Conservation (phyloP, 2,888 invertebrate species). For the Anorthoa munda region DNA sequence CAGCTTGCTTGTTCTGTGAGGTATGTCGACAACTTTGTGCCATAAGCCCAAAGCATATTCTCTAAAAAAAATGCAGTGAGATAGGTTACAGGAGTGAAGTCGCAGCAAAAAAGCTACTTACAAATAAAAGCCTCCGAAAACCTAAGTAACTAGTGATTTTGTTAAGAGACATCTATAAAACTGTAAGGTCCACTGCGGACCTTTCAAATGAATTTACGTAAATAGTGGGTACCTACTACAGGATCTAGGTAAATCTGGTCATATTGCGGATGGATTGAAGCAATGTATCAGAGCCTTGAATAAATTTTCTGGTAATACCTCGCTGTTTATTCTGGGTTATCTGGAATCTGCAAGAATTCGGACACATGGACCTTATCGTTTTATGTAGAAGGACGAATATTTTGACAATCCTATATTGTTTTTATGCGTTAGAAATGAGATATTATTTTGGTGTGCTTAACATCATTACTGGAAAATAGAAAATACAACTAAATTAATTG, state of each 20-base stretch:
- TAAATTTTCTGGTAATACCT: slow-evolving; percentile 47
- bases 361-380: slow-evolving; percentile 23
- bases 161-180: background rate
- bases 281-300: slow-evolving; percentile 52
- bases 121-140: slow-evolving; percentile 1
- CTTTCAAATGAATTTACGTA: slow-evolving; percentile 29
- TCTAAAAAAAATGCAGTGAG: background rate
- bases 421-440: background rate
- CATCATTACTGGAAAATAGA: no score
- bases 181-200: background rate
- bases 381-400: slow-evolving; percentile 23
- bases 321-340: slow-evolving; percentile 48
- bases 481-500: no score
- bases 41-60: no score
- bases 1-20: no score
- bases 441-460: background rate
- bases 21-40: no score
- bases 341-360: slow-evolving; percentile 31
- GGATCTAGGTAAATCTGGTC: slow-evolving; percentile 42
- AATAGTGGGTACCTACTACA: background rate
- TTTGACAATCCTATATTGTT: background rate
- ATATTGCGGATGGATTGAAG: slow-evolving; percentile 35
- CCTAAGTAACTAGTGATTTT: slow-evolving; percentile 13
- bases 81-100: background rate
- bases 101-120: background rate